These are phyloP conservation scores for Xerus rutilus DNA, from an alignment of 2,797 vertebrate species.

Conservation along the genomic window DNA sequence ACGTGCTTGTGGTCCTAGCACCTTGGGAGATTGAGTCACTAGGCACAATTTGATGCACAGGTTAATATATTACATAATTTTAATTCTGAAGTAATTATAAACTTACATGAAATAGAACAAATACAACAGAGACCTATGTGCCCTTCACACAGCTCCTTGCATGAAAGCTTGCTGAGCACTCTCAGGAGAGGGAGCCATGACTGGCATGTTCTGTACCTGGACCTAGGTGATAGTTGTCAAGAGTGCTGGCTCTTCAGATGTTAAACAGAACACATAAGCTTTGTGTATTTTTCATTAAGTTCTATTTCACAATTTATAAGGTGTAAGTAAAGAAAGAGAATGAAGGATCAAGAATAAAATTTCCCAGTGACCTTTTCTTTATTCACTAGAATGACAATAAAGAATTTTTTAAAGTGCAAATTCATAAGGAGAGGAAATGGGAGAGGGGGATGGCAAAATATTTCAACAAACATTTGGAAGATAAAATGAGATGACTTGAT, in stretches of 20 bases:
- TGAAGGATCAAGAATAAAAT: background rate
- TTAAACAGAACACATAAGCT: background rate
- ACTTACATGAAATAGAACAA: background rate
- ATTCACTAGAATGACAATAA: background rate
- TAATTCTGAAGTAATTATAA: background rate
- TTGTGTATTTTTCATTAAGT: background rate
- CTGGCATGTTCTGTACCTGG: background rate
- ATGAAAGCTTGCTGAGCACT: rapidly evolving
- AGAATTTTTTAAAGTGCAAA: background rate
- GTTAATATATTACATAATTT: background rate
- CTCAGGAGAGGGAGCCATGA: background rate
- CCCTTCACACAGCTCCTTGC: background rate
- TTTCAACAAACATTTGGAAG: background rate
- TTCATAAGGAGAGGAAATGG: background rate
- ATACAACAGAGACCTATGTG: background rate
- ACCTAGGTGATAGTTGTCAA: background rate
- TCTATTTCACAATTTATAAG: background rate
- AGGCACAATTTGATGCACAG: background rate
- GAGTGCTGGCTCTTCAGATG: background rate
- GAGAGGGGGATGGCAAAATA: background rate
- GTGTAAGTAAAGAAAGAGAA: background rate
- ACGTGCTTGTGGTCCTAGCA: background rate
- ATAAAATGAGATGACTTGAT: background rate
- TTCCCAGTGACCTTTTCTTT: background rate
- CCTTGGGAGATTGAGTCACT: background rate